A percentile compares a stretch with the other conserved stretches of the same genome.
Evolutionary conservation across 2,113 vertebrate species (phyloP).

Genomic region (Lophotis ruficrista): DNA sequence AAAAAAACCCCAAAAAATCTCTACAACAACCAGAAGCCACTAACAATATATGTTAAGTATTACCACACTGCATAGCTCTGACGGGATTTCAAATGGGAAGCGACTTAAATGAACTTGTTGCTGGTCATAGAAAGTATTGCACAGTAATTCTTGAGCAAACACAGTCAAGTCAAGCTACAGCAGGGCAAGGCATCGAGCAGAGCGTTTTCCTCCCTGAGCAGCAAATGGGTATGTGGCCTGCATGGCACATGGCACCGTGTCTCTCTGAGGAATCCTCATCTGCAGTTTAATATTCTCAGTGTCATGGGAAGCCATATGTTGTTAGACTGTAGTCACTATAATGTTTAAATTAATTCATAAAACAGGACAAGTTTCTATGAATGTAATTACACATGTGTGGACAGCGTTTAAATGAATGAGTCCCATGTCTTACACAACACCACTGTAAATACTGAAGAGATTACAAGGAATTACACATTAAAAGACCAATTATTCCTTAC

Average conservation of each 20-base stretch:
- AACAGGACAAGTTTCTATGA: neutral
- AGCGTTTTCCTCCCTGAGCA: neutral
- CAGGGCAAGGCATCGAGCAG: accelerated
- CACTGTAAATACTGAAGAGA: neutral
- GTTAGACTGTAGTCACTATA: neutral
- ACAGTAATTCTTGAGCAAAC: neutral
- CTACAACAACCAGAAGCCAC: neutral
- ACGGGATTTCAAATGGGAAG: neutral
- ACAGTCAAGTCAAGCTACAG: neutral
- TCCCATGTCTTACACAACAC: neutral
- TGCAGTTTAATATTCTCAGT: neutral
- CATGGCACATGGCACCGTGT: neutral
- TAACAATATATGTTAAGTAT: neutral
- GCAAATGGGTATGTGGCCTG: neutral
- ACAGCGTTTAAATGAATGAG: neutral
- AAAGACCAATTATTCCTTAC: neutral
- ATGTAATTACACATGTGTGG: neutral
- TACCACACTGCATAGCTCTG: neutral
- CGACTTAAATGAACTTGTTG: neutral
- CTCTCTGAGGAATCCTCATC: neutral
- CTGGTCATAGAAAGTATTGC: neutral
- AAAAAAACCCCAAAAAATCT: neutral
- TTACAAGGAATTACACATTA: neutral
- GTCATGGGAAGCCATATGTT: neutral
- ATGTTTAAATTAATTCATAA: neutral